Percentiles rank a stretch among this genome's conserved stretches.
These are phyloP conservation scores for Etheostoma cragini DNA, from an alignment of 2,113 vertebrate genomes.

Conservation along the genomic window DNA sequence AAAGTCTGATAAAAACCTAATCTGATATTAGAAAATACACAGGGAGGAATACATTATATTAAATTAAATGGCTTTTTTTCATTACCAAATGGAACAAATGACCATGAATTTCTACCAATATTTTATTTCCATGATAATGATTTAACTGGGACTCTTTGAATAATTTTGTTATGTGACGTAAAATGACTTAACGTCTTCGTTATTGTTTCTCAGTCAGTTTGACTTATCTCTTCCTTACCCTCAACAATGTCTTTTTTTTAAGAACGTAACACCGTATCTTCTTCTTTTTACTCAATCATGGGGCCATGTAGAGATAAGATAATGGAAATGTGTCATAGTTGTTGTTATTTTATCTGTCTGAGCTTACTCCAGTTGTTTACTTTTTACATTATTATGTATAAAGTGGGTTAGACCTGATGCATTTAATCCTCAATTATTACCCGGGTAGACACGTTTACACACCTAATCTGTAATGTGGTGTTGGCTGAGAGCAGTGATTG, in stretches of 20 bases:
- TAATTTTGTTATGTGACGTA: not conserved
- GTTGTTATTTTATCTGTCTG: not conserved
- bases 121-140: constrained; percentile 7
- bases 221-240: constrained; percentile 10
- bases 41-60: not conserved
- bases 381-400: not conserved
- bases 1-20: not conserved
- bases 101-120: not conserved
- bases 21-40: not conserved
- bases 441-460: not conserved
- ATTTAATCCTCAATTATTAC: not conserved
- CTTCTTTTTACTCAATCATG: constrained; percentile 6
- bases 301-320: constrained; percentile 4
- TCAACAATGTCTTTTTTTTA: not conserved
- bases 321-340: not conserved
- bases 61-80: not conserved
- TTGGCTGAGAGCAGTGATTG: not conserved
- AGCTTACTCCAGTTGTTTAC: not conserved
- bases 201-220: not conserved
- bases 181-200: not conserved
- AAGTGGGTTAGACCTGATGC: not conserved
- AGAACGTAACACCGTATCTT: not conserved
- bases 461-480: not conserved
- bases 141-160: not conserved
- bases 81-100: not conserved